Conservation (phyloP, 64 coral and sea anemone species). For the Trachythela sp. region DNA sequence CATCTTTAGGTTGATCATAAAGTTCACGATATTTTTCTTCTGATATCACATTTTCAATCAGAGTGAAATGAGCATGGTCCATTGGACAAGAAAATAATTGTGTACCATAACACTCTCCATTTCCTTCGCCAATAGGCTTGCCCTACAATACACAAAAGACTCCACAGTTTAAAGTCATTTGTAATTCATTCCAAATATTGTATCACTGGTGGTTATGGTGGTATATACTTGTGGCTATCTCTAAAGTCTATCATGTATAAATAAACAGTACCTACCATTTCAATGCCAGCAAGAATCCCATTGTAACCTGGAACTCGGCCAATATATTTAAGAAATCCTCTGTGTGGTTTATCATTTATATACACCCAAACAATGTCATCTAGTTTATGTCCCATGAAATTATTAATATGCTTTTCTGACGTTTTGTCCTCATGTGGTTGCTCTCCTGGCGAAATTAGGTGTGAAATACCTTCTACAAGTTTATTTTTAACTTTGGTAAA, state of each 20-base stretch:
- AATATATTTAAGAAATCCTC: not conserved
- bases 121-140: not conserved
- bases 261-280: conserved; percentile 14
- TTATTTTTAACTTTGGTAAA: not conserved
- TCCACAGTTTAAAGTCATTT: no score
- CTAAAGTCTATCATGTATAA: no score
- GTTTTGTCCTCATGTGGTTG: not conserved
- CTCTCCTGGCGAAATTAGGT: not conserved
- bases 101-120: not conserved
- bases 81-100: not conserved
- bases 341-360: not conserved
- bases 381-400: not conserved
- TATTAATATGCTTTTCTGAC: not conserved
- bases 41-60: not conserved
- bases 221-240: no score
- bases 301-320: not conserved
- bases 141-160: no score
- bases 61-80: conserved; percentile 8
- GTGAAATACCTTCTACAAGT: not conserved
- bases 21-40: not conserved
- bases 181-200: no score
- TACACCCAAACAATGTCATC: not conserved
- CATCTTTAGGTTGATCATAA: not conserved
- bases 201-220: no score
- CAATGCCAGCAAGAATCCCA: not conserved